Conservation (phyloP, 2,113 vertebrate genomes). For the Halcyon senegalensis region DNA sequence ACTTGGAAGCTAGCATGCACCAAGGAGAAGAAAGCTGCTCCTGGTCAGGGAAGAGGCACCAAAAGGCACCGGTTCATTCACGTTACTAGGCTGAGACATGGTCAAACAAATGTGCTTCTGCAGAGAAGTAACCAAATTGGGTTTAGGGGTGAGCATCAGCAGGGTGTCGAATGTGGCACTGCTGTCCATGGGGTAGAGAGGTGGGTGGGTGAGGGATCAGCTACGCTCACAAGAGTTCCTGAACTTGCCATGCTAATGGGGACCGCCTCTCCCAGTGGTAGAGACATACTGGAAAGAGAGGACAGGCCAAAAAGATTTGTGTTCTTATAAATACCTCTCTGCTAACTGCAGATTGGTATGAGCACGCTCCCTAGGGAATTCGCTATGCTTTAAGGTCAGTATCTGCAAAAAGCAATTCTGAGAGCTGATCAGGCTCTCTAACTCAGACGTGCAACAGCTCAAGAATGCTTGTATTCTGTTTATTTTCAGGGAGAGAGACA, state of each 20-base stretch:
- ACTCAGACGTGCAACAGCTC: neutral
- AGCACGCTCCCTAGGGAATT: neutral
- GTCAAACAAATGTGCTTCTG: neutral
- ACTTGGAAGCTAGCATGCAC: neutral
- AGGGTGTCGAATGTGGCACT: fast-evolving
- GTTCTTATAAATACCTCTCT: neutral
- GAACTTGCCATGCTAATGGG: neutral
- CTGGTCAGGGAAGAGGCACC: neutral
- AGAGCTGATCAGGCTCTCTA: neutral
- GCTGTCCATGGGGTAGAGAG: fast-evolving
- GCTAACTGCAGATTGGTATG: neutral
- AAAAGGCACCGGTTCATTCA: neutral
- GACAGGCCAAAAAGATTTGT: neutral
- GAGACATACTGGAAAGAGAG: neutral
- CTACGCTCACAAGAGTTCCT: neutral
- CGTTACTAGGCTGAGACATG: neutral
- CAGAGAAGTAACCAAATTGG: neutral
- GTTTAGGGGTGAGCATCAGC: neutral
- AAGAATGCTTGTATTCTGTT: neutral
- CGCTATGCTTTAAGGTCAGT: neutral
- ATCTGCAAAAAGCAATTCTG: neutral
- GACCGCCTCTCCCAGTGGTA: neutral
- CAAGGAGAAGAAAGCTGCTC: neutral
- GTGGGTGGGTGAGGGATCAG: neutral
- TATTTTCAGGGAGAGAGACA: neutral